Evolutionary conservation across 2,113 vertebrate species (phyloP).

Genomic region (Sphyrna mokarran): DNA sequence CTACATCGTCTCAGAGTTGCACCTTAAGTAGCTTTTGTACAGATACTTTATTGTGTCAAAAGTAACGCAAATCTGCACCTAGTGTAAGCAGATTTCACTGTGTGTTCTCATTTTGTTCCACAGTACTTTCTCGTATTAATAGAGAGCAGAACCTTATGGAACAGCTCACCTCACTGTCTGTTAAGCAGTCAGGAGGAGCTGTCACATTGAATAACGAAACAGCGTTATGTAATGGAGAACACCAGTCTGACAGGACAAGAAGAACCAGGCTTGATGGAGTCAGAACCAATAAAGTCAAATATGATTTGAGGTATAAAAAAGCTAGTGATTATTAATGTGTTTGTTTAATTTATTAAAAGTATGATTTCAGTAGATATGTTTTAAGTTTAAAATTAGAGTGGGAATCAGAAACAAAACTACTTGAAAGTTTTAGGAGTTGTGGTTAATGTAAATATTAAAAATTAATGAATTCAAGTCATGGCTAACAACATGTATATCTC

Average conservation of each 20-base stretch:
- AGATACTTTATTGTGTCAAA: neutral
- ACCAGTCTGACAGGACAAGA: neutral
- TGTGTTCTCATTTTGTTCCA: neutral
- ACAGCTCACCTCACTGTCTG: slow-evolving; percentile 48
- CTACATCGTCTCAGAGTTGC: neutral
- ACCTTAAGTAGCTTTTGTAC: neutral
- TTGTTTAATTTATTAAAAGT: neutral
- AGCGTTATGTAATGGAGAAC: neutral
- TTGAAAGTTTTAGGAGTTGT: neutral
- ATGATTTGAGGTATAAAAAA: neutral
- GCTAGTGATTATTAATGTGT: neutral
- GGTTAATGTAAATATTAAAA: neutral
- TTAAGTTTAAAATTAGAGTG: neutral
- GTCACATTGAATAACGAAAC: neutral
- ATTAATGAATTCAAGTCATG: neutral
- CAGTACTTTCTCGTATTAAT: neutral
- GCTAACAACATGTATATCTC: neutral
- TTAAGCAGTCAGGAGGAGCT: slow-evolving; percentile 41
- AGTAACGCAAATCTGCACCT: neutral
- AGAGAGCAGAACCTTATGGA: slow-evolving; percentile 48
- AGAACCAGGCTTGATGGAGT: neutral
- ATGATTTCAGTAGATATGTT: neutral
- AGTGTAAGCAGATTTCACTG: neutral
- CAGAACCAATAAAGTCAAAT: neutral
- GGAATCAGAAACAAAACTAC: neutral